These are phyloP conservation scores for Phacellophora camtschatica DNA, from an alignment of 30 jellyfish, hydroid and myxozoan species.

Conservation along the genomic window DNA sequence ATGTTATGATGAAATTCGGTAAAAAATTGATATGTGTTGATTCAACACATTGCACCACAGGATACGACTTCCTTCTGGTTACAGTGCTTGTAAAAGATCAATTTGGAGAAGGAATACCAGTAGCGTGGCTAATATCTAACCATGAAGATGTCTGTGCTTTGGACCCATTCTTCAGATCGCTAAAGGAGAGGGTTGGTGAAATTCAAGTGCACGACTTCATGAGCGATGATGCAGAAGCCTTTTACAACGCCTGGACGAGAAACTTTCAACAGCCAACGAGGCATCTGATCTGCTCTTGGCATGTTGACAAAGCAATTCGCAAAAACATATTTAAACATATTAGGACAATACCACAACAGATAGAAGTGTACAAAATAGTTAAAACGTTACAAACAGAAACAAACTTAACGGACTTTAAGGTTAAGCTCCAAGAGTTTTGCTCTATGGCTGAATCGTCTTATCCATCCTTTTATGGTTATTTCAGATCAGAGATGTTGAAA, in stretches of 20 bases:
- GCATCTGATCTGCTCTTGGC: slow-evolving; percentile 55
- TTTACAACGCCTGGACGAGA: slow-evolving; percentile 33
- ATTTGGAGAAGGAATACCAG: not conserved
- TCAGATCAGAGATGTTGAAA: slow-evolving; percentile 19
- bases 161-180: slow-evolving; percentile 34
- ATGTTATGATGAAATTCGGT: not conserved
- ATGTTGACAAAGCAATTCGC: slow-evolving; percentile 44
- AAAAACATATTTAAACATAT: not conserved
- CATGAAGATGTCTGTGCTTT: slow-evolving; percentile 55
- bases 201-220: slow-evolving; percentile 26
- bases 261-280: slow-evolving; percentile 9
- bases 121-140: slow-evolving; percentile 46
- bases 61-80: not conserved
- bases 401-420: not conserved
- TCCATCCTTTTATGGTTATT: slow-evolving; percentile 19
- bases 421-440: slow-evolving; percentile 21
- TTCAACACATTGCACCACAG: not conserved
- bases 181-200: slow-evolving; percentile 14
- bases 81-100: not conserved
- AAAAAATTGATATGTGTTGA: not conserved
- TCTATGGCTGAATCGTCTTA: not conserved
- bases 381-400: slow-evolving; percentile 31
- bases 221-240: slow-evolving; percentile 63
- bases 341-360: not conserved
- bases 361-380: not conserved